Percentiles rank a stretch among this genome's conserved stretches.
Conservation (phyloP, 1,140 invertebrate genomes). For the Pygmarrhopalites habei region DNA sequence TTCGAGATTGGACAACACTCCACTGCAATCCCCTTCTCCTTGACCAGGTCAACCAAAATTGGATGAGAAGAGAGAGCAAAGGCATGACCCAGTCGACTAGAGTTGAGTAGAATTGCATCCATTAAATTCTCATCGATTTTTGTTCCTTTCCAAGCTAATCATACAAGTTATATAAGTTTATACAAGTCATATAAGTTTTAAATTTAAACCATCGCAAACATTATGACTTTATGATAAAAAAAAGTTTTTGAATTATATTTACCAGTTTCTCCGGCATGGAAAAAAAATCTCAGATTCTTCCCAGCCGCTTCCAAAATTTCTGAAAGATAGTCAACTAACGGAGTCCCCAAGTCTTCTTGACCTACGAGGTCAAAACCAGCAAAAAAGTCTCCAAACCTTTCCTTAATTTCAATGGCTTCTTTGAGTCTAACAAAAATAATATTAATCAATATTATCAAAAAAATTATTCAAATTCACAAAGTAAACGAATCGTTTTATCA, state of each 20-base stretch:
- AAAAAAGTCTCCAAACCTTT: constrained; percentile 52
- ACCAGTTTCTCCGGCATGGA: constrained; percentile 76
- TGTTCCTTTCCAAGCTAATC: constrained; percentile 52
- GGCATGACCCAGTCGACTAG: constrained; percentile 62
- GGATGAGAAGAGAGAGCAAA: constrained; percentile 72
- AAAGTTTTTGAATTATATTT: too few relatives aligned
- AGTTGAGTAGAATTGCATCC: constrained; percentile 67
- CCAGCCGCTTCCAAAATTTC: constrained; percentile 46
- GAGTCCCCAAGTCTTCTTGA: constrained; percentile 60
- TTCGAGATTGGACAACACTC: constrained; percentile 74
- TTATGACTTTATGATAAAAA: too few relatives aligned
- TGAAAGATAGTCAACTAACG: constrained; percentile 54
- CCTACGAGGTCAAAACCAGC: constrained; percentile 69
- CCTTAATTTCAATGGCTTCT: constrained; percentile 33
- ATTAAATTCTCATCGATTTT: constrained; percentile 58
- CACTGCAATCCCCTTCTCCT: constrained; percentile 59
- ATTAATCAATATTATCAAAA: constrained; percentile 24
- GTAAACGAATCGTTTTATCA: background rate
- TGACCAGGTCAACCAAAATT: constrained; percentile 53
- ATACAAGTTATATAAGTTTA: too few relatives aligned
- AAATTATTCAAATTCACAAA: background rate
- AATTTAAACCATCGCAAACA: too few relatives aligned
- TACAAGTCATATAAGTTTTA: too few relatives aligned
- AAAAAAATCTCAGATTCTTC: constrained; percentile 57
- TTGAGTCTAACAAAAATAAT: constrained; percentile 7